Evolutionary conservation across 2,888 invertebrate species (phyloP), one percentile per base, ranked within the genome.

Genomic region (Tenthredo scrophulariae): DNA sequence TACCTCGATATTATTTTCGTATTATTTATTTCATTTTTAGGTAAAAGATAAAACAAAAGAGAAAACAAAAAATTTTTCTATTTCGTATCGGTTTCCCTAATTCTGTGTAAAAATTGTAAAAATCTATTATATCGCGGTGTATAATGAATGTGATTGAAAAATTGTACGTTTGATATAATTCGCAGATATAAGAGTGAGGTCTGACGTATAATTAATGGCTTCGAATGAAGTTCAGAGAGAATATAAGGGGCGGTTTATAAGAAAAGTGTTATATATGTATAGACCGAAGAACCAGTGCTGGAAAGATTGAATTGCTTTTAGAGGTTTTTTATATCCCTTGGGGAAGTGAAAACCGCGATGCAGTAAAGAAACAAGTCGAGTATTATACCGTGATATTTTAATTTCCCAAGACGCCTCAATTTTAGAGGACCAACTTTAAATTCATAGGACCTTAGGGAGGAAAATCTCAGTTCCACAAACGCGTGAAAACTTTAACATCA

Each of bases 361-460:
- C 43, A 54, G 10, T 29, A 37, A 29, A 50, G 26, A 77, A 26
- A 77, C 77, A 54, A 50, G 33, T 15, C 29, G 6, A 33, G 77
- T 80, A 80, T 62, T 40, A 62, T n/a, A 80, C 80, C 80, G 62
- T 80, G 80, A 80, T 80, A 80, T 80, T 80, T 62, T 80, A 80
- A 80, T 80, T 80, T 80, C 80, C 80, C 80, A 80, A 80, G 80
- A 80, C 80, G 40, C 80, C 80, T 80, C 80, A 33, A 80, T 80
- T 80, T 80, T 80, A 50, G n/a, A 62, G 40, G 62, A 80, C 58
- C 80, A 80, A 80, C 80, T 80, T 62, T 62, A 62, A 80, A 80
- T 80, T 80, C 80, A 80, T 80, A 80, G 80, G 80, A 80, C 80
- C 80, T 37, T 13, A 4, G 80, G 62, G 80, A 80, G 0, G 3